Conservation (phyloP, 2,113 vertebrate genomes). For the Odocoileus hemionus region DNA sequence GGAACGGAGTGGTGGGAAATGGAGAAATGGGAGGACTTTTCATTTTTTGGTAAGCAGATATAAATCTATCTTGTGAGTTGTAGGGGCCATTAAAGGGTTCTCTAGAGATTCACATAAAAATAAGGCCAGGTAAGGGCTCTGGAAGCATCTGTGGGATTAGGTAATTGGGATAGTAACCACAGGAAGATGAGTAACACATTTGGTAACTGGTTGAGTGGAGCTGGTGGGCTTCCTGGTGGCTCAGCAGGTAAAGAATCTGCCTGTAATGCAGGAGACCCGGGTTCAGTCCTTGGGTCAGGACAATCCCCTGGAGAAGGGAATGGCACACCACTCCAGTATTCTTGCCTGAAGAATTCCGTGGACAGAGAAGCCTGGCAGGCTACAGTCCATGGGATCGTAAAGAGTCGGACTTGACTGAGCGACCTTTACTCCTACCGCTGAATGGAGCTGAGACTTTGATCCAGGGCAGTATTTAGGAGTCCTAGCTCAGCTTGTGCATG, state of each 20-base stretch:
- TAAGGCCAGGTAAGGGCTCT: not conserved
- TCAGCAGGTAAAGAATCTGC: not conserved
- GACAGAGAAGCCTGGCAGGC: not conserved
- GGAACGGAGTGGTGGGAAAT: not conserved
- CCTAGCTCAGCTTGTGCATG: not conserved
- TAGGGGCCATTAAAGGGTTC: not conserved
- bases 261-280: not conserved
- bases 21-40: not conserved
- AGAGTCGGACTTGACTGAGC: not conserved
- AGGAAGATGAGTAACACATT: not conserved
- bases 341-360: not conserved
- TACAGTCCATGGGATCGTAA: not conserved
- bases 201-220: conserved; percentile 1
- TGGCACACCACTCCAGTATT: not conserved
- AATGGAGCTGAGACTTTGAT: conserved; percentile 64
- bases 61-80: not conserved
- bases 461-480: not conserved
- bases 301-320: not conserved
- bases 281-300: not conserved
- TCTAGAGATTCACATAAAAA: not conserved
- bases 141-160: not conserved
- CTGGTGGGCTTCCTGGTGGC: not conserved
- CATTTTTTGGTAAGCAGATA: not conserved
- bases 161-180: not conserved
- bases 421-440: not conserved